phyloP scores from a whole-genome alignment of 2,888 invertebrate genomes.

The Lasioglossum vierecki region DNA sequence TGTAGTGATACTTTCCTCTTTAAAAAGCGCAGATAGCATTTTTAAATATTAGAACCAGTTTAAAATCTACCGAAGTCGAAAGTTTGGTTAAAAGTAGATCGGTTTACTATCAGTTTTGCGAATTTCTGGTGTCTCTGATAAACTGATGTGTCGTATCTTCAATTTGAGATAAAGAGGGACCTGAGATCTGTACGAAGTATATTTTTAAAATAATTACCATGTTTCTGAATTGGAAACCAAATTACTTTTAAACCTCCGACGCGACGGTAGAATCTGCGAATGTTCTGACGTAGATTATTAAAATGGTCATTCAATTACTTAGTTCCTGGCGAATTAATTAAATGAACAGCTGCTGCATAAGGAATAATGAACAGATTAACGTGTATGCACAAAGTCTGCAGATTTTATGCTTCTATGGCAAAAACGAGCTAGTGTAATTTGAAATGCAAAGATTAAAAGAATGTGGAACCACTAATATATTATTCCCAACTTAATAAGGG shows the following conservation, averaged over 20 bases:
- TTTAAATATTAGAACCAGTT: neutral
- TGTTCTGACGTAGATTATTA: neutral
- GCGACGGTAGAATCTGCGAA: neutral
- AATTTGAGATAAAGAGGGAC: neutral
- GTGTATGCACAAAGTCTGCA: neutral
- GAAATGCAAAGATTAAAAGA: too few relatives aligned
- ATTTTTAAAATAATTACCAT: neutral
- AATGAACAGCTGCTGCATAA: neutral
- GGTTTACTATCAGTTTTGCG: too few relatives aligned
- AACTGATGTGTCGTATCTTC: neutral
- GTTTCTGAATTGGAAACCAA: neutral
- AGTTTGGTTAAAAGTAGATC: neutral
- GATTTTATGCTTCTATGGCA: neutral
- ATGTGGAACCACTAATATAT: too few relatives aligned
- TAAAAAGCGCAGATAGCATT: neutral
- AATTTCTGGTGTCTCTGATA: neutral
- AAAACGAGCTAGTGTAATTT: too few relatives aligned
- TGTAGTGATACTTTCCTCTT: neutral
- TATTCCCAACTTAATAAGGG: too few relatives aligned
- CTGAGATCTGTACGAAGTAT: neutral
- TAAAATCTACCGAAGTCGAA: neutral
- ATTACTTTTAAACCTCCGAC: neutral
- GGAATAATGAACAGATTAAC: neutral
- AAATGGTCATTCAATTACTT: neutral
- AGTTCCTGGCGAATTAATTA: neutral